Base-by-base conservation (phyloP, 37 sponge, comb jelly and placozoan genomes). In the Diacarnus erythraeanus region DNA sequence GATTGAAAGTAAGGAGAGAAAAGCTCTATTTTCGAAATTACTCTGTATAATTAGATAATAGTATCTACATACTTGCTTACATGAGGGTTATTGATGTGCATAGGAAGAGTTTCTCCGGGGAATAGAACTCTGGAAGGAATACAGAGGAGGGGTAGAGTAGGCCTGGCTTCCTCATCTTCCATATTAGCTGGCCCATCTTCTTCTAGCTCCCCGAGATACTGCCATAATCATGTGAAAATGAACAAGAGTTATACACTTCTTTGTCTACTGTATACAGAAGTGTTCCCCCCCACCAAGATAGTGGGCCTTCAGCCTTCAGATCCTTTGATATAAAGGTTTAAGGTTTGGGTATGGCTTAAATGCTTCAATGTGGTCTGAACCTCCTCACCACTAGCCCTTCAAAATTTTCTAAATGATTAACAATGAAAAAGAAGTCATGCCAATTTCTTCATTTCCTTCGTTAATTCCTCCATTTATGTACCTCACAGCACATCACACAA, bases 101-200 rank as follows among this genome's bases (percentile, higher is more conserved):
- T 75, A 22, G 95, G 95, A 27, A 95, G 80, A 26, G 95, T 88
- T 63, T 95, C 93, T 29, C 77, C 88, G 23, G 95, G 95, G 79
- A 95, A 84, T 22, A 95, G 86, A 1, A 95, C 83, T 38, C 77
- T 78, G 34, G 59, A 83, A 31, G 70, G 60, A 25, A 95, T 69
- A 38, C 83, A 90, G 18, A 91, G 87, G 31, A 95, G 84, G 18
- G 92, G 89, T 30, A 94, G 39, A 37, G 69, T 75, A 23, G 79
- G 63, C 57, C 64, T 71, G 59, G 87, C 64, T 34, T 83, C 79
- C 35, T 82, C 87, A 47, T 86, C 78, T 38, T 82, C 76, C 61
- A 87, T 70, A 8, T 76, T 78, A 34, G 67, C 64, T 20, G 54
- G 61, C 12, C 74, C 75, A 39, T 91, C 91, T 34, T 77, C 74